Conservation (phyloP, 2,797 vertebrate genomes). For the Tauraco hartlaubi region DNA sequence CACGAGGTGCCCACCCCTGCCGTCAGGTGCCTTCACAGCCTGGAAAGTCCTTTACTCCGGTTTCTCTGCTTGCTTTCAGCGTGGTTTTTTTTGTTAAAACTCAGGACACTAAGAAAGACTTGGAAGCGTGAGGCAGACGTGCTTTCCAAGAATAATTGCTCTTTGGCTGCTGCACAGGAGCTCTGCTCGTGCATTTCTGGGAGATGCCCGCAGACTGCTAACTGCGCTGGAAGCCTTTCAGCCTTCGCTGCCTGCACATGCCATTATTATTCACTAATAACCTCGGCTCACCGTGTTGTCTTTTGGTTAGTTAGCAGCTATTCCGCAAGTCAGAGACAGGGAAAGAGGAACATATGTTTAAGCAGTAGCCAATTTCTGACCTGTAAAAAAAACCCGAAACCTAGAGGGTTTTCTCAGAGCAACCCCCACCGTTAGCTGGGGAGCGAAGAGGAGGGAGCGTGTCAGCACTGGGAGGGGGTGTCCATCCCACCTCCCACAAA, state of each 20-base stretch:
- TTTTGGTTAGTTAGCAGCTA: slow-evolving; percentile 71
- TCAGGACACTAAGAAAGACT: background rate
- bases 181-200: slow-evolving; percentile 66
- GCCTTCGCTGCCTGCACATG: slow-evolving; percentile 66
- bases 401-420: background rate
- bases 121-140: slow-evolving; percentile 27
- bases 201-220: slow-evolving; percentile 70
- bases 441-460: background rate
- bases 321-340: slow-evolving; percentile 46
- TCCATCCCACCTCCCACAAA: background rate
- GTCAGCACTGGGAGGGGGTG: background rate
- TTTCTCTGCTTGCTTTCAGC: background rate
- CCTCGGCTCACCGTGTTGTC: slow-evolving; percentile 60
- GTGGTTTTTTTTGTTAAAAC: background rate
- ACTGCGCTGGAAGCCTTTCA: slow-evolving; percentile 71
- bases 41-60: background rate
- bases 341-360: slow-evolving; percentile 46
- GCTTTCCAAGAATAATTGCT: slow-evolving; percentile 69
- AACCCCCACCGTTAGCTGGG: background rate
- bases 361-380: slow-evolving; percentile 48
- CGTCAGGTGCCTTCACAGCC: background rate
- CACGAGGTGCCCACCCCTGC: background rate
- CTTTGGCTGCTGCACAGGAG: slow-evolving; percentile 67
- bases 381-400: background rate
- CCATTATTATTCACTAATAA: slow-evolving; percentile 71